phyloP scores from a whole-genome alignment of 2,113 vertebrate species.

The Colaptes auratus region DNA sequence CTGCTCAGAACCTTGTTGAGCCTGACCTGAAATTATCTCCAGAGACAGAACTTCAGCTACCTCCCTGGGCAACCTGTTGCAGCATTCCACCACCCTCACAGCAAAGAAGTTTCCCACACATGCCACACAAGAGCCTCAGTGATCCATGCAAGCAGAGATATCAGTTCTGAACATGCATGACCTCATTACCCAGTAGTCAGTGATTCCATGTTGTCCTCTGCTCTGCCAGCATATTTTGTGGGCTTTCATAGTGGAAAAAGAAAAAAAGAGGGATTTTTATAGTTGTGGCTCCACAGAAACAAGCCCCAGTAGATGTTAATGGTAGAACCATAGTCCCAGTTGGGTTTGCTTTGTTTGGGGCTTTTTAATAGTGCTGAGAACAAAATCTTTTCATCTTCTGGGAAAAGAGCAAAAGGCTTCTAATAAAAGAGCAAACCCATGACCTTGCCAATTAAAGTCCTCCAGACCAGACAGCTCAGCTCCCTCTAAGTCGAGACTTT shows the following conservation, averaged over 20 bases:
- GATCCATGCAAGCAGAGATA: neutral
- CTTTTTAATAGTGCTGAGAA: neutral
- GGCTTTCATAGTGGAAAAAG: neutral
- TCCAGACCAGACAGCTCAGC: neutral
- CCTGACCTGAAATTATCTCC: too few relatives aligned
- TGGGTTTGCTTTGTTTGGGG: neutral
- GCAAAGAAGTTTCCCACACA: neutral
- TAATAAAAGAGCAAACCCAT: neutral
- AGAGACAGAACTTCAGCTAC: too few relatives aligned
- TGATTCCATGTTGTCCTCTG: neutral
- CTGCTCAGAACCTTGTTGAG: too few relatives aligned
- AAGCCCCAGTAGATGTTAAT: neutral
- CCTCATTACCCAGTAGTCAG: neutral
- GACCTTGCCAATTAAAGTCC: neutral
- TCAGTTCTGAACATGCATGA: neutral
- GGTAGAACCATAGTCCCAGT: neutral
- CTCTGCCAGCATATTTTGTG: neutral
- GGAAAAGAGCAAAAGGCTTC: slow-evolving; percentile 29
- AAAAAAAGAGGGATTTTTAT: neutral
- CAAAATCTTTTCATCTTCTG: slow-evolving; percentile 52
- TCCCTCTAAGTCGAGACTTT: neutral
- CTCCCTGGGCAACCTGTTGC: too few relatives aligned
- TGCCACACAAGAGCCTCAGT: neutral
- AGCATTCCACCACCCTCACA: too few relatives aligned
- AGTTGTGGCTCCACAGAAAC: neutral